Percentiles rank a stretch among this genome's conserved stretches.
Conservation (phyloP, 2,113 vertebrate genomes). For the Cyprinus carpio region DNA sequence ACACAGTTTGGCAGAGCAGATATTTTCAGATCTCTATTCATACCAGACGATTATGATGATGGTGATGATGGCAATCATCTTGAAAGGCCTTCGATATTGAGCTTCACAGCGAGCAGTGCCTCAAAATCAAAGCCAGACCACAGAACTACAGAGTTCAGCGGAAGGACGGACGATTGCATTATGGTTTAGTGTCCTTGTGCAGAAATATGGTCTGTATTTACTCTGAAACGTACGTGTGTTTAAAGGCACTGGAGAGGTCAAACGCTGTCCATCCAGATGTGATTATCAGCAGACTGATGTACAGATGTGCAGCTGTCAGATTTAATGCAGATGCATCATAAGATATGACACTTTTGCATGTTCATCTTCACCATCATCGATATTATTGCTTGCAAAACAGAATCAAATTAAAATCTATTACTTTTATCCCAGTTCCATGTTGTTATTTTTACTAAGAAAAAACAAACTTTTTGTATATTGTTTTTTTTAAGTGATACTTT, state of each 20-base stretch:
- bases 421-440: not conserved
- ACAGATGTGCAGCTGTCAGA: not conserved
- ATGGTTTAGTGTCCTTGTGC: not conserved
- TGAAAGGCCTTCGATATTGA: constrained; percentile 38
- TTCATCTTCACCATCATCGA: too few species aligned
- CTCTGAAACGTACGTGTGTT: not conserved
- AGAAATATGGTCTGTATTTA: not conserved
- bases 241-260: not conserved
- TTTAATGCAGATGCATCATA: too few species aligned
- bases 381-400: too few species aligned
- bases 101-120: constrained; percentile 30
- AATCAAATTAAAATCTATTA: too few species aligned
- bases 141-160: constrained; percentile 43
- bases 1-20: not conserved
- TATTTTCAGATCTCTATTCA: constrained; percentile 45
- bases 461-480: too few species aligned
- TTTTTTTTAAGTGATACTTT: too few species aligned
- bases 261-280: not conserved
- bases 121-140: constrained; percentile 30
- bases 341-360: too few species aligned
- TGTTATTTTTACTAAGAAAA: not conserved
- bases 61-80: constrained; percentile 51
- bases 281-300: not conserved
- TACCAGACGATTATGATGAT: constrained; percentile 47
- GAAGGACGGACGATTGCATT: constrained; percentile 23